These are phyloP conservation scores for Leptinotarsa tumamoca DNA, from an alignment of 2,888 invertebrate species.

Conservation along the genomic window DNA sequence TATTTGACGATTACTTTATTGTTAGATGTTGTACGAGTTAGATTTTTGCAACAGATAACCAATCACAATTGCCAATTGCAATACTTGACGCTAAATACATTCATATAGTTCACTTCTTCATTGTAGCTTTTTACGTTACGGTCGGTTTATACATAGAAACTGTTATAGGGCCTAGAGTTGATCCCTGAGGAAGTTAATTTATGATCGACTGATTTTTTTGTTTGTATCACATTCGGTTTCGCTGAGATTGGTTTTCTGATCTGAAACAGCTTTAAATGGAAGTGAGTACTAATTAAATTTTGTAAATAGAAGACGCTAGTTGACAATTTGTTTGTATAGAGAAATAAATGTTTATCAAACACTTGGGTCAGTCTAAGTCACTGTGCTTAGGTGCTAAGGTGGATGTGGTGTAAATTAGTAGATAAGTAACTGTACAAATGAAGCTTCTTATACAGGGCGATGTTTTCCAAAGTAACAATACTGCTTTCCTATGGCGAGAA, in stretches of 20 bases:
- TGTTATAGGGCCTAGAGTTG: neutral
- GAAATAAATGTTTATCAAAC: constrained; percentile 16
- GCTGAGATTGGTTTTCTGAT: constrained; percentile 4
- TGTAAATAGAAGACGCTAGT: constrained; percentile 34
- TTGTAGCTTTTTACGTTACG: neutral
- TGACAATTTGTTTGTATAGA: constrained; percentile 38
- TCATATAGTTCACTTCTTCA: no score
- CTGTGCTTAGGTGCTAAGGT: constrained; percentile 31
- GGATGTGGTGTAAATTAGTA: constrained; percentile 14
- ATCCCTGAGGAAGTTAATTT: neutral
- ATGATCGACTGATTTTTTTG: neutral
- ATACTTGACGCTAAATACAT: no score
- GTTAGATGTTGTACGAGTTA: constrained; percentile 43
- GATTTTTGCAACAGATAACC: constrained; percentile 3
- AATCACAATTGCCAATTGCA: neutral
- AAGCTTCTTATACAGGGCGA: neutral
- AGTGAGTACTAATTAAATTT: constrained; percentile 19
- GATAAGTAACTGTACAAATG: constrained; percentile 11
- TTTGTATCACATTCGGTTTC: neutral
- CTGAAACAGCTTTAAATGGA: neutral
- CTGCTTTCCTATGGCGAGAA: neutral
- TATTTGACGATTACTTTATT: constrained; percentile 39
- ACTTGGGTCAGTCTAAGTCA: constrained; percentile 24
- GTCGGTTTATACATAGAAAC: neutral
- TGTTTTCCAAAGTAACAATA: neutral